Evolutionary conservation across 2,797 vertebrate species (phyloP).

Genomic region (Oreochromis mossambicus): DNA sequence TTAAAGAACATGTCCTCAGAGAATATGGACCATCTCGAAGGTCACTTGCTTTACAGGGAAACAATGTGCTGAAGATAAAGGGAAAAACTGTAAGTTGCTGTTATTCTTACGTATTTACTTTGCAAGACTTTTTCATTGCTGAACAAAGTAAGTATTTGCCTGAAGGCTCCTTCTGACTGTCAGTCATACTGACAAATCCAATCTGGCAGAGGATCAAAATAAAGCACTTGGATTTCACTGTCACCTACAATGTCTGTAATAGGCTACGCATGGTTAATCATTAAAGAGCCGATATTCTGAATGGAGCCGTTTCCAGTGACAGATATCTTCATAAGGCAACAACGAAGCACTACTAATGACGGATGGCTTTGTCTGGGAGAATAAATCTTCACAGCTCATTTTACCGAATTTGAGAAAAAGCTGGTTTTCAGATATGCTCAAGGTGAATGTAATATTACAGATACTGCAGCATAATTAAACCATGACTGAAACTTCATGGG

Average conservation of each 20-base stretch:
- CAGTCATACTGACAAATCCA: constrained; percentile 22
- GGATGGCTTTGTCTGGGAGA: not conserved
- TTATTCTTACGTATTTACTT: not conserved
- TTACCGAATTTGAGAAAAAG: not conserved
- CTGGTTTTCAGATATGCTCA: not conserved
- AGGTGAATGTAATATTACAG: not conserved
- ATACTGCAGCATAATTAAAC: not conserved
- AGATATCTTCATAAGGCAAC: not conserved
- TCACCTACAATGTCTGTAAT: not conserved
- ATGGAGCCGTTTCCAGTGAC: not conserved
- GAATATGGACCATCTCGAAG: not conserved
- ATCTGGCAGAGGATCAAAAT: not conserved
- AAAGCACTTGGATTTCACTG: not conserved
- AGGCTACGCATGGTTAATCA: not conserved
- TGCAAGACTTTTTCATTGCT: not conserved
- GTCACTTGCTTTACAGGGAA: not conserved
- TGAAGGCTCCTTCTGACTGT: constrained; percentile 1
- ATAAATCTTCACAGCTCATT: not conserved
- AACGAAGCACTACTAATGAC: not conserved
- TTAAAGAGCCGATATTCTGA: not conserved
- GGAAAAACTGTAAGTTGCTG: not conserved
- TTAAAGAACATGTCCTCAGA: not conserved
- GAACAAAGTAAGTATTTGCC: constrained; percentile 6
- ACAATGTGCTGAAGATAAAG: constrained; percentile 15
- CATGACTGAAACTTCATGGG: not conserved